Conservation (phyloP, 2,797 vertebrate genomes). For the Manis pentadactyla region DNA sequence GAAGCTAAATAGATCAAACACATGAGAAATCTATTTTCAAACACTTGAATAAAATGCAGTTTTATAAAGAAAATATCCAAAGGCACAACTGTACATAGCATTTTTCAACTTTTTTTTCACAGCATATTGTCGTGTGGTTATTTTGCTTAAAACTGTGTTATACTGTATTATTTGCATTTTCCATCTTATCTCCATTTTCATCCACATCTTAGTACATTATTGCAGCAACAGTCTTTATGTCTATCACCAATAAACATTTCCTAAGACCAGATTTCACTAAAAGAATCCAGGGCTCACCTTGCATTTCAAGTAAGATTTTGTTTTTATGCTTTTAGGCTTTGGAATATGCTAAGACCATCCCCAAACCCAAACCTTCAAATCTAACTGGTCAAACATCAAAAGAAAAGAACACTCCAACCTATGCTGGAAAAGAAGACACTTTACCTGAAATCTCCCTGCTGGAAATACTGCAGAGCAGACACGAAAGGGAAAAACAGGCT, state of each 20-base stretch:
- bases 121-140: background rate
- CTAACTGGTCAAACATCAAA: constrained; percentile 51
- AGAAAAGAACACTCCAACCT: constrained; percentile 46
- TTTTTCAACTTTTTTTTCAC: background rate
- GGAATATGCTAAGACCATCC: constrained; percentile 94
- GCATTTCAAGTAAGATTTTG: background rate
- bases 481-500: constrained; percentile 92
- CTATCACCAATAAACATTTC: background rate
- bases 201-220: background rate
- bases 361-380: constrained; percentile 87
- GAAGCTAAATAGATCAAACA: background rate
- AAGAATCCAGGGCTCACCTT: background rate
- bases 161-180: background rate
- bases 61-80: background rate
- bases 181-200: background rate
- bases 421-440: constrained; percentile 68
- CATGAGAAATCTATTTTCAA: constrained; percentile 39
- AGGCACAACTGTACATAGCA: background rate
- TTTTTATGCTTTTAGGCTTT: constrained; percentile 88
- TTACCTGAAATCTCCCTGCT: constrained; percentile 86
- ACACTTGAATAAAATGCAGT: constrained; percentile 16
- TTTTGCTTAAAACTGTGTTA: background rate
- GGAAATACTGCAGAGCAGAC: constrained; percentile 90
- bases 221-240: background rate
- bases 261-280: background rate